phyloP scores from a whole-genome alignment of 2,113 vertebrate genomes.

The Campylomormyrus numenius region DNA sequence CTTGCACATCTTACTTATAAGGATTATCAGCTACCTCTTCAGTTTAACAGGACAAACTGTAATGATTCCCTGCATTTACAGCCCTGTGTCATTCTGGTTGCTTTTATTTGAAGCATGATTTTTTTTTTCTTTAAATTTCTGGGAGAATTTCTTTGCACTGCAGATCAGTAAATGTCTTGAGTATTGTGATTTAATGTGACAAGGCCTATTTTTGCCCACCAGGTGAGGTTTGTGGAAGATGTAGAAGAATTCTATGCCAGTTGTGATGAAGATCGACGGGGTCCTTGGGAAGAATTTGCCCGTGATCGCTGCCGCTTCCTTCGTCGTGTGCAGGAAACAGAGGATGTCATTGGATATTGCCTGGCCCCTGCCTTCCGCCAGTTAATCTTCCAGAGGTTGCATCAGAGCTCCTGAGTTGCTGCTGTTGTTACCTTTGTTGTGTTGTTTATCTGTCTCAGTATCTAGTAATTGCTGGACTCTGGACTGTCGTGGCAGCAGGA shows the following conservation, averaged over 20 bases:
- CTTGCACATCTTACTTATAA: background rate
- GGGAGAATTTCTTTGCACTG: background rate
- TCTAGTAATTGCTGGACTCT: background rate
- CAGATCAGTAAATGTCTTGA: background rate
- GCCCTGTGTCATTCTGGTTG: background rate
- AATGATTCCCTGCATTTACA: background rate
- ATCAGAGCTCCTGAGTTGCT: constrained; percentile 19
- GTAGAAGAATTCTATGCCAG: constrained; percentile 81
- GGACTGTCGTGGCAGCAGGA: constrained; percentile 14
- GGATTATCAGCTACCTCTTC: background rate
- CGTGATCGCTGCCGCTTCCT: constrained; percentile 83
- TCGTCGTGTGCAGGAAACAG: constrained; percentile 79
- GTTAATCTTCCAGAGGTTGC: constrained; percentile 42
- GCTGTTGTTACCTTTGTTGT: background rate
- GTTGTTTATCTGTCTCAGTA: background rate
- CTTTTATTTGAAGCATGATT: background rate
- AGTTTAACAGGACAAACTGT: background rate
- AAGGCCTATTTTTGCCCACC: background rate
- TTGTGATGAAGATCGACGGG: constrained; percentile 77
- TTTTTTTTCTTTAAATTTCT: background rate
- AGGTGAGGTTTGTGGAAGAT: constrained; percentile 85
- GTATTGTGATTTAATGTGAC: background rate
- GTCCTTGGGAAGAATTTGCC: constrained; percentile 90
- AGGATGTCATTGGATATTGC: constrained; percentile 73
- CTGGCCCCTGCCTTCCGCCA: constrained; percentile 70